A percentile compares a stretch with the other conserved stretches of the same genome.
Evolutionary conservation across 1,140 invertebrate species (phyloP).

Genomic region (Drosophila littoralis): DNA sequence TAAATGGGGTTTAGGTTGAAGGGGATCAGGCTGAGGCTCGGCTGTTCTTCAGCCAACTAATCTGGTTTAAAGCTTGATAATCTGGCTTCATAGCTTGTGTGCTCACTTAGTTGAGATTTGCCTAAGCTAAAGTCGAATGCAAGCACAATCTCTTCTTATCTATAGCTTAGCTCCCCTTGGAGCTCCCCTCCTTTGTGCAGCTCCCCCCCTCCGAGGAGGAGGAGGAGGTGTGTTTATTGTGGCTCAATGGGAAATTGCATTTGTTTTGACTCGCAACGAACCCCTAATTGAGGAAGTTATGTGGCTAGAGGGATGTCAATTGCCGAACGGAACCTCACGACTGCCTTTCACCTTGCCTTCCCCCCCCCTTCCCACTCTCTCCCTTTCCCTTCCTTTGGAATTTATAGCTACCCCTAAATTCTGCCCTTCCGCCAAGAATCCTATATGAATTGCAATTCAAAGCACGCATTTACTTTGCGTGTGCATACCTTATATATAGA

Average conservation of each 20-base stretch:
- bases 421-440: neutral
- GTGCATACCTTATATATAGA: conserved; percentile 17
- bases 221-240: conserved; percentile 20
- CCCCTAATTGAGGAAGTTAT: conserved; percentile 44
- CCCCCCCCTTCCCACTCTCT: neutral
- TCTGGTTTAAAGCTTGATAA: too few relatives aligned
- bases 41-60: too few relatives aligned
- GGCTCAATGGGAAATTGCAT: conserved; percentile 19
- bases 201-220: neutral
- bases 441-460: conserved; percentile 47
- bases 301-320: conserved; percentile 27
- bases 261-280: conserved; percentile 44
- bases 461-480: conserved; percentile 9
- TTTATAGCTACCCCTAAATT: conserved; percentile 11
- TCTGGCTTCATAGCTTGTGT: too few relatives aligned
- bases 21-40: too few relatives aligned
- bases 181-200: neutral
- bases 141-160: too few relatives aligned
- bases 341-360: neutral
- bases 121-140: too few relatives aligned
- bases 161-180: too few relatives aligned
- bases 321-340: conserved; percentile 14
- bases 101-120: too few relatives aligned
- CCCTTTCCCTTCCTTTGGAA: neutral
- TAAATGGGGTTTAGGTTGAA: too few relatives aligned